A percentile compares a stretch with the other conserved stretches of the same genome.
These are phyloP conservation scores for Triplophysa tibetana DNA, from an alignment of 2,113 vertebrate species.

Conservation along the genomic window DNA sequence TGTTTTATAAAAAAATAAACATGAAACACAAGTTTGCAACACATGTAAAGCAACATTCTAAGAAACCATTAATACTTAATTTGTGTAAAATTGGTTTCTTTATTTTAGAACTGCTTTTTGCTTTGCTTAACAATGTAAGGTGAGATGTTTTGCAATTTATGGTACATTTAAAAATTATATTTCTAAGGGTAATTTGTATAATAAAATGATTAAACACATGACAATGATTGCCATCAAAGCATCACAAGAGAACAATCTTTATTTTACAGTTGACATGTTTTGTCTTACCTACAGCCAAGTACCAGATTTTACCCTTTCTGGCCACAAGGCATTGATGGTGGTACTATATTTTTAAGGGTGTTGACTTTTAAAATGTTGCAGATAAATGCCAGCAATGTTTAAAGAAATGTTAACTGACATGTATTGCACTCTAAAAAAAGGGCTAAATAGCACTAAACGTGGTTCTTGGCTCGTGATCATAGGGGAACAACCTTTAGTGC, in stretches of 20 bases:
- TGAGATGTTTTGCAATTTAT: neutral
- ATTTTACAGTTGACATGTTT: neutral
- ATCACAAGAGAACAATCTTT: neutral
- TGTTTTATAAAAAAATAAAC: neutral
- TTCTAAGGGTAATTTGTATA: constrained; percentile 66
- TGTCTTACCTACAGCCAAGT: neutral
- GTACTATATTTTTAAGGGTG: no score
- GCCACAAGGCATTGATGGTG: no score
- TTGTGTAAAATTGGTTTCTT: constrained; percentile 23
- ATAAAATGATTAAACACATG: constrained; percentile 50
- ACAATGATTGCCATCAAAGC: neutral
- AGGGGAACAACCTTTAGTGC: no score
- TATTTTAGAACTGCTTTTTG: neutral
- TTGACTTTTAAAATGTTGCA: no score
- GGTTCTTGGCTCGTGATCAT: no score
- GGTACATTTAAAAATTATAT: constrained; percentile 59
- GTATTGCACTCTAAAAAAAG: no score
- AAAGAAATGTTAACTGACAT: no score
- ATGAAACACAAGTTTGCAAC: neutral
- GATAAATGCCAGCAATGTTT: no score
- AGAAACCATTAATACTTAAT: neutral
- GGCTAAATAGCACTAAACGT: no score
- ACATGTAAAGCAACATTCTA: neutral
- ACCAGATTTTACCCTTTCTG: no score
- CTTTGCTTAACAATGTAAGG: constrained; percentile 15